Evolutionary conservation across 2,797 vertebrate species (phyloP), one percentile per base, ranked within the genome.

Genomic region (Parauchenoglanis punctatus): DNA sequence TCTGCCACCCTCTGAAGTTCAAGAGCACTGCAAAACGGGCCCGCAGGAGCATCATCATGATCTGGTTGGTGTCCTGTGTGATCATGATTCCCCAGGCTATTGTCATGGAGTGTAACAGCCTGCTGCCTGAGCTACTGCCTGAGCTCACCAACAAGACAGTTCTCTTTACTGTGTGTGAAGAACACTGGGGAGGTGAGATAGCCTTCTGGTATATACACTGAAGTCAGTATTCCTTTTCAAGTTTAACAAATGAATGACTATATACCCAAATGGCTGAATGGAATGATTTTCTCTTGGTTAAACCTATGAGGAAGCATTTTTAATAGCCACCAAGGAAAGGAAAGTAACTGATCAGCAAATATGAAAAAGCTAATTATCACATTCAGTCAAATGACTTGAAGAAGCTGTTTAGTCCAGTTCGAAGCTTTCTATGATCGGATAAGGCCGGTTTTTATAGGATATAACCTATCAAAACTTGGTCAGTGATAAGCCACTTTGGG

Each of bases 1-100:
- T 99, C 94, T 99, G 98, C 91, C 98, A 98, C 91, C 98, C 98
- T 4, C 95, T 99, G 93, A 97, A 97, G 97, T 99, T 99, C 94
- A 99, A 99, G 95, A 99, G 98, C 94, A 99, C 97, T 40, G 98
- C 97, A 89, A 97, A 96, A 92, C 93, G 98, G 89, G 98, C 98
- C 1, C 96, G 97, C 86, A 97, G 97, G 92, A 98, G 97, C 92
- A 98, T 99, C 28, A 89, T 97, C 86, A 93, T 98, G 92, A 99
- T 99, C 94, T 99, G 98, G 98, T 94, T 97, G 75, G 97, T 98
- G 58, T 99, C 98, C 44, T 98, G 97, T 91, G 91, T 97, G 91
- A 97, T 98, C 91, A 99, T 99, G 98, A 97, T 99, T 89, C 98
- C 98, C 61, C 98, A 99, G 92, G 98, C 98, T 49, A 92, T 99